A percentile compares a stretch with the other conserved stretches of the same genome.
These are phyloP conservation scores for Lepisosteus osseus DNA, from an alignment of 2,113 vertebrate genomes.

Conservation along the genomic window DNA sequence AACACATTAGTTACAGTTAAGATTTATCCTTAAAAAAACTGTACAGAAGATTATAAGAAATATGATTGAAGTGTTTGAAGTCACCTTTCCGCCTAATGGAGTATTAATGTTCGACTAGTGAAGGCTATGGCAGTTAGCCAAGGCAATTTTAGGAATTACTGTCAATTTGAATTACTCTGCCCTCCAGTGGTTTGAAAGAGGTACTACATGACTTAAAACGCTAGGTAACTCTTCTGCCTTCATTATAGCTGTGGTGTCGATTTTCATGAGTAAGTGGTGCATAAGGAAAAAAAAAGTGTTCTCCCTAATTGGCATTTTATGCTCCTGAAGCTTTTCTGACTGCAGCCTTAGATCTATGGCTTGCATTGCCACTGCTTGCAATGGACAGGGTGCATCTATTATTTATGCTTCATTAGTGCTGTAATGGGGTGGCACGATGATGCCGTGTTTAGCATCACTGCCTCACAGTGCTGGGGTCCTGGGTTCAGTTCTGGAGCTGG, in stretches of 20 bases:
- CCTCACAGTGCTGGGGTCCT: no score
- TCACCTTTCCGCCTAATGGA: no score
- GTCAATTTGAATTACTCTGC: neutral
- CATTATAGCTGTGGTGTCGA: neutral
- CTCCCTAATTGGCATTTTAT: neutral
- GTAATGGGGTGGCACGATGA: no score
- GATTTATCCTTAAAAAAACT: no score
- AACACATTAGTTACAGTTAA: no score
- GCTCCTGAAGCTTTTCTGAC: neutral
- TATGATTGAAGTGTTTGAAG: neutral
- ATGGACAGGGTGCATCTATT: slow-evolving; percentile 2
- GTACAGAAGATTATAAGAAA: no score
- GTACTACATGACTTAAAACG: neutral
- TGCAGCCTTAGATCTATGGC: neutral
- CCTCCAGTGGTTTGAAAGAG: neutral
- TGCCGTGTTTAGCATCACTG: no score
- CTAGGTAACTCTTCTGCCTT: neutral
- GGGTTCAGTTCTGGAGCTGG: no score
- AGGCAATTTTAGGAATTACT: neutral
- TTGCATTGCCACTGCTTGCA: neutral
- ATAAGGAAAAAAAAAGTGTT: neutral
- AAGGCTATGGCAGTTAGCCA: no score
- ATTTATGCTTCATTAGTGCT: slow-evolving; percentile 8
- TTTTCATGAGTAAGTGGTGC: neutral
- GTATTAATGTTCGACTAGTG: no score